Percentiles rank a stretch among this genome's conserved stretches.
These are phyloP conservation scores for Mallotus villosus DNA, from an alignment of 2,797 vertebrate species.

Conservation along the genomic window DNA sequence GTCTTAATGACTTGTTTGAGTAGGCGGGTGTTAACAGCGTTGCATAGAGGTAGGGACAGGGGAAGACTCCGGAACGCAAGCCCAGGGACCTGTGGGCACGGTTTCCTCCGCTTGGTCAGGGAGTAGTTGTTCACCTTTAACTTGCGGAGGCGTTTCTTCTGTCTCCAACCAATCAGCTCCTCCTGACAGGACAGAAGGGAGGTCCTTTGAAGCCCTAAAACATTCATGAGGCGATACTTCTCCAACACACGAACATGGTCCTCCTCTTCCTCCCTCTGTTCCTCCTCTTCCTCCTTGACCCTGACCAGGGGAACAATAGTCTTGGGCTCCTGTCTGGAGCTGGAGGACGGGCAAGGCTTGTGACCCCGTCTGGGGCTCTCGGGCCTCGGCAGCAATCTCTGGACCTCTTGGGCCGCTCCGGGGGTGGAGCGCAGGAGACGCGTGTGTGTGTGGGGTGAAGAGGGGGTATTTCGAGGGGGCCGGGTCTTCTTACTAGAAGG, in stretches of 20 bases:
- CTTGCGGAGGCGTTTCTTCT: constrained; percentile 81
- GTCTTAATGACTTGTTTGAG: constrained; percentile 62
- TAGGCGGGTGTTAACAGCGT: constrained; percentile 64
- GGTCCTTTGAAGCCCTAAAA: constrained; percentile 80
- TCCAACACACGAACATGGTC: constrained; percentile 76
- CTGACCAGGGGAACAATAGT: constrained; percentile 60
- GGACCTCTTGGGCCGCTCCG: constrained; percentile 70
- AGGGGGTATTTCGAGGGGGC: constrained; percentile 41
- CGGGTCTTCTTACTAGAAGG: constrained; percentile 72
- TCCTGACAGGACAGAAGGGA: constrained; percentile 76
- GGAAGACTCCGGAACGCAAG: constrained; percentile 47
- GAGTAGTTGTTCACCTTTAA: constrained; percentile 81
- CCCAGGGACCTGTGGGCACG: constrained; percentile 50
- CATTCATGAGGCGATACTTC: constrained; percentile 80
- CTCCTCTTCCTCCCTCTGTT: constrained; percentile 72
- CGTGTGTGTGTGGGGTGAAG: constrained; percentile 50
- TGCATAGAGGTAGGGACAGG: constrained; percentile 71
- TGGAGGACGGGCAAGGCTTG: constrained; percentile 50
- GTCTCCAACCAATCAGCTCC: constrained; percentile 79
- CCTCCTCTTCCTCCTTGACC: constrained; percentile 73
- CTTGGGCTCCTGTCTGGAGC: constrained; percentile 36
- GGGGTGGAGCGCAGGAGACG: constrained; percentile 76
- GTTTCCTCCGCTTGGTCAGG: constrained; percentile 73
- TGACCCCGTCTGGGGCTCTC: constrained; percentile 56
- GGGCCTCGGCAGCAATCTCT: constrained; percentile 61